Evolutionary conservation across 2,888 invertebrate species (phyloP).

Genomic region (Flexamia atlantica): DNA sequence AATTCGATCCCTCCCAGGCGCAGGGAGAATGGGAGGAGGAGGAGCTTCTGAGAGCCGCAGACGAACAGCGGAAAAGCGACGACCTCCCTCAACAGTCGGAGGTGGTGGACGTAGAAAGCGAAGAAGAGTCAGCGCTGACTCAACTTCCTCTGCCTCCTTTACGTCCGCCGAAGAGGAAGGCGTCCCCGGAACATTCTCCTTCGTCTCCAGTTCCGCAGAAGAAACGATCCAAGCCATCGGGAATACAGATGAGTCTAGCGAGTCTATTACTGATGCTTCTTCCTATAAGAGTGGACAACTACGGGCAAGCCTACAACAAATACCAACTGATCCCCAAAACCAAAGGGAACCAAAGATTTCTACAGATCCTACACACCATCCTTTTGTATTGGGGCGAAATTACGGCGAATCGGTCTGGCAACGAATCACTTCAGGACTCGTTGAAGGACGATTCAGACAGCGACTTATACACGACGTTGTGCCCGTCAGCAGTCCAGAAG

Average conservation of each 20-base stretch:
- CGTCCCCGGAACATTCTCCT: not conserved
- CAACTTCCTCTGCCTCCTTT: not conserved
- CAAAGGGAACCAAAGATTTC: not conserved
- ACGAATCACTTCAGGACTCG: not conserved
- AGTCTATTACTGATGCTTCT: not conserved
- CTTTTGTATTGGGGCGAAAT: not conserved
- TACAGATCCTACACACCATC: not conserved
- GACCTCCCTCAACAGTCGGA: not conserved
- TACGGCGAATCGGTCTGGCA: not conserved
- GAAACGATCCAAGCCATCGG: not conserved
- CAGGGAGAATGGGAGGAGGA: not conserved
- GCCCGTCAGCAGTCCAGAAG: constrained; percentile 7
- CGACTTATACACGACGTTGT: not conserved
- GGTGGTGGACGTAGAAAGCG: not conserved
- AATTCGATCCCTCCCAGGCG: not conserved
- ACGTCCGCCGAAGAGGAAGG: not conserved
- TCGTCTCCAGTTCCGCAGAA: not conserved
- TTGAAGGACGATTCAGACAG: not conserved
- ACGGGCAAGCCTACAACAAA: not conserved
- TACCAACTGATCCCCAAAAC: not conserved
- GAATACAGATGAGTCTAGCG: not conserved
- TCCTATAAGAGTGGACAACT: not conserved
- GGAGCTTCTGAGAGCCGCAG: not conserved
- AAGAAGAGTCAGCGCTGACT: not conserved
- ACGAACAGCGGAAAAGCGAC: not conserved